Conservation (phyloP, 2,797 vertebrate species). For the Clamator glandarius region DNA sequence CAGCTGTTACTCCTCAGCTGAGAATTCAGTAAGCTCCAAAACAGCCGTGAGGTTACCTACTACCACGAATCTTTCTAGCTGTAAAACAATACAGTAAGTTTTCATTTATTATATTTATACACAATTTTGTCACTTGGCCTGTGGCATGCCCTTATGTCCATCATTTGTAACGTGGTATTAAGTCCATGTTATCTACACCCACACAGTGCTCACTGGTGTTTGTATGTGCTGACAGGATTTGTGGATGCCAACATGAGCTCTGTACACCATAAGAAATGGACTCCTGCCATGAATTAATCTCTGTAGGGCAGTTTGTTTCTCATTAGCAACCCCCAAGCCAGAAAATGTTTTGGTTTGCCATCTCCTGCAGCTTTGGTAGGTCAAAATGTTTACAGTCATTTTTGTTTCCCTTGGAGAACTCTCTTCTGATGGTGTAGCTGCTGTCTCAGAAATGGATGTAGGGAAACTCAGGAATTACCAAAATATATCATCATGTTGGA, state of each 20-base stretch:
- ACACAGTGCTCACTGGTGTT: not conserved
- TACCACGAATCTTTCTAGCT: not conserved
- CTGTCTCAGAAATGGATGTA: not conserved
- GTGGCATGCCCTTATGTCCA: not conserved
- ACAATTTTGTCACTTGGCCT: not conserved
- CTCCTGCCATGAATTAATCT: not conserved
- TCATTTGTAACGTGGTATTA: not conserved
- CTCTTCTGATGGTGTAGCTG: not conserved
- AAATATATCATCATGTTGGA: not conserved
- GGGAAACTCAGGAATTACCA: not conserved
- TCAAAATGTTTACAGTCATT: not conserved
- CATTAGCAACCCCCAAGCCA: not conserved
- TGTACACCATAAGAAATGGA: not conserved
- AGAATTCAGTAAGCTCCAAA: constrained; percentile 46
- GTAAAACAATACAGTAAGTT: constrained; percentile 66
- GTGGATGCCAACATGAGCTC: not conserved
- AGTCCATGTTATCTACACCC: not conserved
- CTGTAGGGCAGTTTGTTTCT: not conserved
- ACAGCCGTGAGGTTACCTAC: constrained; percentile 3
- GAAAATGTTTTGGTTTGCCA: not conserved
- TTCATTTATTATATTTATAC: not conserved
- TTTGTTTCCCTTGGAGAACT: not conserved
- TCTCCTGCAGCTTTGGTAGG: not conserved
- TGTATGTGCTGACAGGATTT: not conserved
- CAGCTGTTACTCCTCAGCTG: not conserved